phyloP scores from a whole-genome alignment of 2,888 invertebrate genomes.

The Clitarchus hookeri region DNA sequence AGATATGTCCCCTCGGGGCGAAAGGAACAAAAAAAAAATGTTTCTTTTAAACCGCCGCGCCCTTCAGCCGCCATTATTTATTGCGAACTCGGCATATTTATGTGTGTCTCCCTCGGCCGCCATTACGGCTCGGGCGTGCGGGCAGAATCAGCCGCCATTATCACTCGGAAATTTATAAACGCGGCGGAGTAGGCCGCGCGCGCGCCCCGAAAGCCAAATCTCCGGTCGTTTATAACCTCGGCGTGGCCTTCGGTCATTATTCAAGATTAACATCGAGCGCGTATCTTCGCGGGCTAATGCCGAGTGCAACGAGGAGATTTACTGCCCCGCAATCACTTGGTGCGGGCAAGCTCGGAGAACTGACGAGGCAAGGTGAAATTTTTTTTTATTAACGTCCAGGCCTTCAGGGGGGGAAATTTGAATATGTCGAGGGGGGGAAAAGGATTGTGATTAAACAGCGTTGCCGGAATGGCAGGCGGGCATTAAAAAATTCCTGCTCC shows the following conservation, averaged over 20 bases:
- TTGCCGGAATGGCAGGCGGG: background rate
- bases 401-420: background rate
- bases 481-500: slow-evolving; percentile 8
- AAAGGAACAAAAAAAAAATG: background rate
- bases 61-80: background rate
- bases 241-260: slow-evolving; percentile 19
- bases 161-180: background rate
- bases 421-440: background rate
- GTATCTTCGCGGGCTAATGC: background rate
- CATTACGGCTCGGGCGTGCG: background rate
- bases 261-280: slow-evolving; percentile 23
- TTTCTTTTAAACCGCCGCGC: background rate
- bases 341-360: background rate
- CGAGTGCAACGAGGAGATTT: slow-evolving; percentile 2
- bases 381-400: background rate
- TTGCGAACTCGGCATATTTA: background rate
- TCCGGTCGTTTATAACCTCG: background rate
- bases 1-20: background rate
- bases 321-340: background rate
- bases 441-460: background rate
- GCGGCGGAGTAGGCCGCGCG: background rate
- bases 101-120: background rate
- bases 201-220: background rate
- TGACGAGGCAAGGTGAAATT: background rate
- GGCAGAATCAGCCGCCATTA: slow-evolving; percentile 6